Evolutionary conservation across 2,888 invertebrate genomes (phyloP).

Genomic region (Prenolepis imparis): DNA sequence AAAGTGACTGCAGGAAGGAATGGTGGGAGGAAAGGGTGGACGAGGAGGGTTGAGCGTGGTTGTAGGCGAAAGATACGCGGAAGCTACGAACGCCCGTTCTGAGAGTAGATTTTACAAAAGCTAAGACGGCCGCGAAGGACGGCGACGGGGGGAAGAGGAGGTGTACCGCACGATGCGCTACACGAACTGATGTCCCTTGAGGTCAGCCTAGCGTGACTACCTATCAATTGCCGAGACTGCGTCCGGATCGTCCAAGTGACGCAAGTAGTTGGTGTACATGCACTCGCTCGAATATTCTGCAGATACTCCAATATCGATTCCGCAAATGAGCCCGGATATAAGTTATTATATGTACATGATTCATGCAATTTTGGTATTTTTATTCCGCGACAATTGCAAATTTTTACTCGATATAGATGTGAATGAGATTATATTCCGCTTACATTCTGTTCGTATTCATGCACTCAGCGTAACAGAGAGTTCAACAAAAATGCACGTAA

Average conservation of each 20-base stretch:
- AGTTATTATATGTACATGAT: background rate
- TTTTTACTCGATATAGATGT: background rate
- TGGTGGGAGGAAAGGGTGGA: conserved; percentile 23
- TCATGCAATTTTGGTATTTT: conserved; percentile 18
- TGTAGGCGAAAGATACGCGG: conserved; percentile 74
- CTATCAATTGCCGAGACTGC: conserved; percentile 79
- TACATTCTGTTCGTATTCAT: no score
- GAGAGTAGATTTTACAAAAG: conserved; percentile 74
- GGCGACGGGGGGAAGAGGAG: conserved; percentile 30
- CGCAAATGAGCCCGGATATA: conserved; percentile 67
- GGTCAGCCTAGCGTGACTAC: conserved; percentile 80
- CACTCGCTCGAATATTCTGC: conserved; percentile 69
- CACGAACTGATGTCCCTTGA: conserved; percentile 79
- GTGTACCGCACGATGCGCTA: conserved; percentile 52
- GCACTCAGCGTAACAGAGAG: background rate
- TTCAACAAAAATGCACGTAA: conserved; percentile 25
- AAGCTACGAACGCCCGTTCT: conserved; percentile 70
- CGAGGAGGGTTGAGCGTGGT: conserved; percentile 56
- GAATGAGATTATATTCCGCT: no score
- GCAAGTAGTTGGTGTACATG: conserved; percentile 73
- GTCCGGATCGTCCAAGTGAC: conserved; percentile 74
- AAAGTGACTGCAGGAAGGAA: conserved; percentile 37
- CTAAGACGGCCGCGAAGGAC: conserved; percentile 46
- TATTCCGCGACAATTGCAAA: conserved; percentile 2
- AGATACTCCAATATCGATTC: conserved; percentile 73